Conservation (phyloP, 2,797 vertebrate species). For the Callimico goeldii region DNA sequence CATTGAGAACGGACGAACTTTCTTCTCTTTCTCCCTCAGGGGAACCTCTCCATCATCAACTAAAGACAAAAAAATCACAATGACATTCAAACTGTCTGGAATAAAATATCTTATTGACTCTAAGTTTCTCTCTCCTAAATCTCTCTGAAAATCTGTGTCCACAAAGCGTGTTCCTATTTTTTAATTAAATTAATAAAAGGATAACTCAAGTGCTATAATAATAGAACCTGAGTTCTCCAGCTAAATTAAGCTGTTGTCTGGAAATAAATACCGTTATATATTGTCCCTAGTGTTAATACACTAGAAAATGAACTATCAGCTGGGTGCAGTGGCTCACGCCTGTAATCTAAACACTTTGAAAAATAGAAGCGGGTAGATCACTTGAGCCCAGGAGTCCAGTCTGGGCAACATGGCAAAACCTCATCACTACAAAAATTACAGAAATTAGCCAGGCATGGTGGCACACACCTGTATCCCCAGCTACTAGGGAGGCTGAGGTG, state of each 20-base stretch:
- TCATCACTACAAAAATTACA: not conserved
- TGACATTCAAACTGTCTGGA: not conserved
- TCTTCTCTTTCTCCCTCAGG: slow-evolving; percentile 91
- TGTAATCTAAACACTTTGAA: not conserved
- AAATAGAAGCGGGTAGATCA: not conserved
- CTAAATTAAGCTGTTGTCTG: not conserved
- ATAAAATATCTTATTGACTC: not conserved
- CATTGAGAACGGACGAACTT: slow-evolving; percentile 95
- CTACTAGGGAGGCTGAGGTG: not conserved
- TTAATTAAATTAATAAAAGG: not conserved
- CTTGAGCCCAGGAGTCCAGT: not conserved
- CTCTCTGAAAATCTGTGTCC: not conserved
- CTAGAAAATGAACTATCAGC: not conserved
- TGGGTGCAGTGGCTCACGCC: not conserved
- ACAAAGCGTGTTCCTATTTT: not conserved
- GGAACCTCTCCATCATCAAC: slow-evolving; percentile 88
- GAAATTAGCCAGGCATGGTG: not conserved
- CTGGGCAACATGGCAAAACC: not conserved
- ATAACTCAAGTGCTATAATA: not conserved
- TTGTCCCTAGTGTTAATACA: not conserved
- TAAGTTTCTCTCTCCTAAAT: not conserved
- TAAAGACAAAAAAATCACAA: slow-evolving; percentile 5
- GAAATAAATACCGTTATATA: not conserved
- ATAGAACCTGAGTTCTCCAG: not conserved
- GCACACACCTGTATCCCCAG: not conserved